phyloP scores from a whole-genome alignment of 2,113 vertebrate species.

The Cottus gobio region DNA sequence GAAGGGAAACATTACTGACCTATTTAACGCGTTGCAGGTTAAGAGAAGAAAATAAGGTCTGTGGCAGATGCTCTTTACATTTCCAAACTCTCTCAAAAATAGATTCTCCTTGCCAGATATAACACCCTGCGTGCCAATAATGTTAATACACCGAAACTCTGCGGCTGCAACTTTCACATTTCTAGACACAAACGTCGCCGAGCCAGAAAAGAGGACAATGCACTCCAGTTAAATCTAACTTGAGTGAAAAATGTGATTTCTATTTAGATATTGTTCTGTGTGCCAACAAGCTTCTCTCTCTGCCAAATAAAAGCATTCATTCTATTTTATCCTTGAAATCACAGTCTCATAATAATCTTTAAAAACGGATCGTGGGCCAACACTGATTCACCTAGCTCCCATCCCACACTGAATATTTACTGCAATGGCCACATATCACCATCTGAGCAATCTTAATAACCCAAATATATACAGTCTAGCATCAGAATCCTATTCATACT shows the following conservation, averaged over 20 bases:
- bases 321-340: conserved; percentile 71
- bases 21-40: conserved; percentile 76
- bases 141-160: conserved; percentile 64
- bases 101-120: conserved; percentile 75
- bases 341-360: conserved; percentile 69
- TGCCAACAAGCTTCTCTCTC: conserved; percentile 70
- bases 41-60: conserved; percentile 68
- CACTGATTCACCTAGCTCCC: conserved; percentile 63
- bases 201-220: conserved; percentile 78
- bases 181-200: conserved; percentile 68
- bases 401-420: conserved; percentile 59
- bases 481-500: conserved; percentile 62
- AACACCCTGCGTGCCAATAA: conserved; percentile 73
- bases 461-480: conserved; percentile 59
- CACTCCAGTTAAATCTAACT: conserved; percentile 77
- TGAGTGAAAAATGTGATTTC: conserved; percentile 76
- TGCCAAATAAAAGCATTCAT: conserved; percentile 71
- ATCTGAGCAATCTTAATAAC: conserved; percentile 60
- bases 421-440: conserved; percentile 62
- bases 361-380: conserved; percentile 57
- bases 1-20: conserved; percentile 74
- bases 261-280: conserved; percentile 76
- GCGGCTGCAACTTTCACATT: conserved; percentile 70
- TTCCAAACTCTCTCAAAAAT: conserved; percentile 66
- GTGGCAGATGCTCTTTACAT: conserved; percentile 69